Percentiles rank a stretch among this genome's conserved stretches.
phyloP scores from a whole-genome alignment of 35 echinoderm and acorn worm genomes.

The Lytechinus pictus region DNA sequence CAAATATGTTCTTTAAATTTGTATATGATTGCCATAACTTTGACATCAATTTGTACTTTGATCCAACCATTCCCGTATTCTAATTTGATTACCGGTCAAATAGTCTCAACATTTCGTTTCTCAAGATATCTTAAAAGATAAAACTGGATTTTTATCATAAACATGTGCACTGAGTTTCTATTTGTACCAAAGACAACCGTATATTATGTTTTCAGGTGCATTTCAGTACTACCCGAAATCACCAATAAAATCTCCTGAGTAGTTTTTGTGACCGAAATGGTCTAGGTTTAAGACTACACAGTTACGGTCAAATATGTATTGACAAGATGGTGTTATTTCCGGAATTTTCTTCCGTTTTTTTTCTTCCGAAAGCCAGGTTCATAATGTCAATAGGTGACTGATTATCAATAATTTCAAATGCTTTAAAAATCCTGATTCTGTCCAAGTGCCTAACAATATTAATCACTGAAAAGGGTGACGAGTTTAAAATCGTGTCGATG shows the following conservation, averaged over 20 bases:
- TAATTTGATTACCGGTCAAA: no score
- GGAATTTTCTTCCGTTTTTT: neutral
- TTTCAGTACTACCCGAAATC: neutral
- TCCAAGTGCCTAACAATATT: neutral
- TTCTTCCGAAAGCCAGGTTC: neutral
- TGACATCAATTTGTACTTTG: neutral
- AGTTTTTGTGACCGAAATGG: neutral
- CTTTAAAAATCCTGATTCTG: neutral
- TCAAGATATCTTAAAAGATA: no score
- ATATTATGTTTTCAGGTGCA: no score
- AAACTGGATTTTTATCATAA: no score
- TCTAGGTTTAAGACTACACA: neutral
- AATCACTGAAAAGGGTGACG: neutral
- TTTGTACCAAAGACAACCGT: no score
- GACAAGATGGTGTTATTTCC: neutral
- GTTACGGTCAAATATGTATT: neutral
- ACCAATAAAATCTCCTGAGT: neutral
- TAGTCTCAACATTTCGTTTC: no score
- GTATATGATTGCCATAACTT: neutral
- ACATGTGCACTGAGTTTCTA: no score
- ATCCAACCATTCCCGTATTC: neutral
- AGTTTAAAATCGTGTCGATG: no score
- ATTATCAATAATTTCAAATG: neutral
- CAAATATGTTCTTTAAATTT: neutral
- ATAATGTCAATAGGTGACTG: neutral